Conservation (phyloP, 2,888 invertebrate species). For the Ceramica pisi region DNA sequence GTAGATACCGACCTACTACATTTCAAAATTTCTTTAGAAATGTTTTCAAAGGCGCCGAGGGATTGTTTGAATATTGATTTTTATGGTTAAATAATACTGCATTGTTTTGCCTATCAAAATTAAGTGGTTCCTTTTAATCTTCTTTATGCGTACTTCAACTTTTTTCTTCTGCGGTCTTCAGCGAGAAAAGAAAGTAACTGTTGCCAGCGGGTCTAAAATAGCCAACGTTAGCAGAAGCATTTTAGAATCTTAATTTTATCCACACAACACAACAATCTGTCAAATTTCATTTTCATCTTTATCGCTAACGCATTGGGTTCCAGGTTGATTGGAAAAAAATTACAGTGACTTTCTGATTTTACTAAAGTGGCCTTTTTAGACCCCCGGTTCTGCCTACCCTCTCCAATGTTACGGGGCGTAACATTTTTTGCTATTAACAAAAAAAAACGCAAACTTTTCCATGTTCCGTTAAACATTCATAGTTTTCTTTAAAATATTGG, state of each 20-base stretch:
- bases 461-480: background rate
- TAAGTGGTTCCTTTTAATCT: background rate
- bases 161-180: no score
- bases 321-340: no score
- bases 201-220: no score
- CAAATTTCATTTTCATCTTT: no score
- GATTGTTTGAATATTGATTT: background rate
- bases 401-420: background rate
- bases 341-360: no score
- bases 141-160: background rate
- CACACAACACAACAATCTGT: no score
- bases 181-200: background rate
- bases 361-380: no score
- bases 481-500: background rate
- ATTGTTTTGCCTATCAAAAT: background rate
- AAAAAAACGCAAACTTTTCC: slow-evolving; percentile 12
- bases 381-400: slow-evolving; percentile 6
- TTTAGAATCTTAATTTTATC: no score
- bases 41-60: background rate
- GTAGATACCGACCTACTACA: background rate
- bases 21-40: background rate
- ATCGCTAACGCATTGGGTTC: no score
- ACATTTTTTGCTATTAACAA: background rate
- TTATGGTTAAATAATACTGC: no score
- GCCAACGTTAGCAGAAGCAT: no score